phyloP scores from a whole-genome alignment of 2,888 invertebrate species.

The Dugesia japonica region DNA sequence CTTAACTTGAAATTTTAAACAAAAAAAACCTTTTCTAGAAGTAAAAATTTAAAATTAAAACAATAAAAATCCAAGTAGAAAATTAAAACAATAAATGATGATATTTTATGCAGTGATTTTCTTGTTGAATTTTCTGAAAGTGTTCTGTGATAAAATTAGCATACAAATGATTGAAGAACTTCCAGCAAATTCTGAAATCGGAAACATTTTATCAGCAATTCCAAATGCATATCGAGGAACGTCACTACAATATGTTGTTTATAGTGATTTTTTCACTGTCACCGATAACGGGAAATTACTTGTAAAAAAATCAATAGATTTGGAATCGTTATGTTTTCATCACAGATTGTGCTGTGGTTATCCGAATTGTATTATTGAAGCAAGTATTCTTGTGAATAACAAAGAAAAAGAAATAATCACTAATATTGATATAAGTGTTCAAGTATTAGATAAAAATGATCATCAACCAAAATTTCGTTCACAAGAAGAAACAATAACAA shows the following conservation, averaged over 20 bases:
- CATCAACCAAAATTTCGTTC: neutral
- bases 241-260: neutral
- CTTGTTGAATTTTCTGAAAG: neutral
- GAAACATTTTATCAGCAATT: neutral
- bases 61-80: too few relatives aligned
- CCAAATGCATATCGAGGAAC: neutral
- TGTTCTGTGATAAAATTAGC: neutral
- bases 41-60: too few relatives aligned
- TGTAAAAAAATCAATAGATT: neutral
- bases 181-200: neutral
- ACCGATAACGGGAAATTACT: neutral
- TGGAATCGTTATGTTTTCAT: neutral
- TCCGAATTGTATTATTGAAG: neutral
- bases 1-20: neutral
- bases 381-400: neutral
- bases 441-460: conserved; percentile 8
- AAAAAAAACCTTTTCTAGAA: too few relatives aligned
- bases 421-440: neutral
- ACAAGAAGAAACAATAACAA: neutral
- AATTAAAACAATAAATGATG: too few relatives aligned
- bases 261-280: neutral
- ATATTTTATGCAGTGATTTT: neutral
- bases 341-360: neutral
- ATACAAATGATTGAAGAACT: neutral
- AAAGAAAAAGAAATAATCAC: neutral